These are phyloP conservation scores for Dynastes maya DNA, from an alignment of 2,888 invertebrate species.

Conservation along the genomic window DNA sequence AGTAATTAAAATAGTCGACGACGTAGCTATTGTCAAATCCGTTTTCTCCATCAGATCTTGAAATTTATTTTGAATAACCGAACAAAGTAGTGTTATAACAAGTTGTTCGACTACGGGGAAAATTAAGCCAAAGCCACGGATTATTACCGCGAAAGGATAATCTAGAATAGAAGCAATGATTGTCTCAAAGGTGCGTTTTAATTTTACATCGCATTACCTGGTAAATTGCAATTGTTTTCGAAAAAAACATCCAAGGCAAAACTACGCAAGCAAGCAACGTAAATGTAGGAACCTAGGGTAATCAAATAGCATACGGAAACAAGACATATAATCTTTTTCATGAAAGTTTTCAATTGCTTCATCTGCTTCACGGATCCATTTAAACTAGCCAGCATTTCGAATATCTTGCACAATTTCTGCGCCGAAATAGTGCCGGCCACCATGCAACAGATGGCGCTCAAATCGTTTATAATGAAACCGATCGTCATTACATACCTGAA, in stretches of 20 bases:
- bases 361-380: constrained; percentile 33
- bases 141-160: constrained; percentile 50
- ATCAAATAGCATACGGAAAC: constrained; percentile 35
- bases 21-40: constrained; percentile 37
- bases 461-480: constrained; percentile 44
- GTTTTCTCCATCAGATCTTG: constrained; percentile 50
- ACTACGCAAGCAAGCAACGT: constrained; percentile 45
- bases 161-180: constrained; percentile 45
- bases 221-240: constrained; percentile 49
- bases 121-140: constrained; percentile 47
- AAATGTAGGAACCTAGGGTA: constrained; percentile 45
- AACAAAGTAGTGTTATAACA: constrained; percentile 40
- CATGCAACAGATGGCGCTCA: constrained; percentile 41
- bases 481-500: constrained; percentile 49
- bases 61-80: constrained; percentile 49
- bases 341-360: constrained; percentile 30
- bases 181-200: background rate
- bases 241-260: constrained; percentile 4
- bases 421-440: constrained; percentile 27
- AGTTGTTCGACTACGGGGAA: constrained; percentile 48
- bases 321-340: constrained; percentile 31
- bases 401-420: constrained; percentile 19
- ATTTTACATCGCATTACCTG: constrained; percentile 35
- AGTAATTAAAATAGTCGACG: constrained; percentile 14
- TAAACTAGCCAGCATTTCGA: constrained; percentile 33